Percentiles rank a stretch among this genome's conserved stretches.
These are phyloP conservation scores for Argopecten irradians DNA, from an alignment of 1,140 invertebrate genomes.

Conservation along the genomic window DNA sequence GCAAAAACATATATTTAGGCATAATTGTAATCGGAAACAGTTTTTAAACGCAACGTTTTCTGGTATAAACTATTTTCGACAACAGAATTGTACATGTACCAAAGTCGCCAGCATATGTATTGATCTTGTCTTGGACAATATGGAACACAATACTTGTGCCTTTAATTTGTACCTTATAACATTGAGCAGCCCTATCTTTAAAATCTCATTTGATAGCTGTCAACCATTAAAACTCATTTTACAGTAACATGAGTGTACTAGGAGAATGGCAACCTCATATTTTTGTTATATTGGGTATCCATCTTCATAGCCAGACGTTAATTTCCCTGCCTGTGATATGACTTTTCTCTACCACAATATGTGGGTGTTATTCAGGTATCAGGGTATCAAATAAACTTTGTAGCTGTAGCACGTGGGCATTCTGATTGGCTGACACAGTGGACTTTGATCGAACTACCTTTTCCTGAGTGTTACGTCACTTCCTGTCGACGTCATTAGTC, in stretches of 20 bases:
- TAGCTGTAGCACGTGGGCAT: too few relatives aligned
- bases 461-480: too few relatives aligned
- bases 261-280: not conserved
- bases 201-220: not conserved
- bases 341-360: too few relatives aligned
- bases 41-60: not conserved
- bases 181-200: not conserved
- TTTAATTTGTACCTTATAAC: too few relatives aligned
- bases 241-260: not conserved
- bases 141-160: too few relatives aligned
- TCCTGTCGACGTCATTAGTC: too few relatives aligned
- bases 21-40: not conserved
- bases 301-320: not conserved
- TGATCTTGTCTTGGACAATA: not conserved
- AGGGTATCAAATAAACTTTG: too few relatives aligned
- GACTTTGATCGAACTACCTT: too few relatives aligned
- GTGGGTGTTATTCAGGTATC: too few relatives aligned
- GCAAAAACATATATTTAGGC: too few relatives aligned
- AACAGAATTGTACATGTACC: not conserved
- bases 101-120: not conserved
- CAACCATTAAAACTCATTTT: not conserved
- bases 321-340: not conserved
- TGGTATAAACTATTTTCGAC: not conserved
- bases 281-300: not conserved
- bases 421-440: too few relatives aligned